Evolutionary conservation across 2,888 invertebrate species (phyloP), one percentile per base, ranked within the genome.

Genomic region (Neelides folsomi): DNA sequence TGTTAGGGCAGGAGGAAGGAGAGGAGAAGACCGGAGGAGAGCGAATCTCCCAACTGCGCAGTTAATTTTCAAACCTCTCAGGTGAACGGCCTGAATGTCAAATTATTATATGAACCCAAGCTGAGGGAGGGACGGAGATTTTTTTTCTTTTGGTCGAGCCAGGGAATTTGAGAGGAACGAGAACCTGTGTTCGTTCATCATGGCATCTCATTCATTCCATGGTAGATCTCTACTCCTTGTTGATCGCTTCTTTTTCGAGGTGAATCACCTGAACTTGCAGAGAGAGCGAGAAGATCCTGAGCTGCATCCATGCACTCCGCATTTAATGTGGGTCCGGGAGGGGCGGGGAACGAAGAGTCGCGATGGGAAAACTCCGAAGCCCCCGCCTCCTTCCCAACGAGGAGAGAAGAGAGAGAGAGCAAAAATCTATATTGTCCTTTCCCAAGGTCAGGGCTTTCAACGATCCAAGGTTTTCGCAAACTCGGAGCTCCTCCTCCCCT

Each of bases 381-480:
- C 47, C 19, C 15, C 20, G 12, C 15, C 38, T 44, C 49, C 51
- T 51, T 43, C 40, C 12, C 19, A 51, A 38, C 19, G 34, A 45
- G 15, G 19, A 47, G 16, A 37, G 42, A 43, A 45, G 37, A 15
- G 8, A 40, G 12, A 47, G 49, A 44, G 15, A 36, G 51, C 54
- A 63, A 63, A 63, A 63, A 63, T 61, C 61, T 59, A 60, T 62
- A 63, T 55, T 63, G 63, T 63, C 63, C 63, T 63, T 60, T 63
- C 60, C 58, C 63, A 63, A 63, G 63, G 63, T 63, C 63, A 63
- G 56, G 60, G 27, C 27, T 27, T 27, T 27, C 27, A 27, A 27
- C 27, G 53, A 58, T 61, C 62, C 62, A 62, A 63, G 62, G 63
- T 62, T 63, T 61, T 63, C 56, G 58, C 63, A 56, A 61, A 53